phyloP scores from a whole-genome alignment of 2,113 vertebrate genomes.

The Ammodytes dubius region DNA sequence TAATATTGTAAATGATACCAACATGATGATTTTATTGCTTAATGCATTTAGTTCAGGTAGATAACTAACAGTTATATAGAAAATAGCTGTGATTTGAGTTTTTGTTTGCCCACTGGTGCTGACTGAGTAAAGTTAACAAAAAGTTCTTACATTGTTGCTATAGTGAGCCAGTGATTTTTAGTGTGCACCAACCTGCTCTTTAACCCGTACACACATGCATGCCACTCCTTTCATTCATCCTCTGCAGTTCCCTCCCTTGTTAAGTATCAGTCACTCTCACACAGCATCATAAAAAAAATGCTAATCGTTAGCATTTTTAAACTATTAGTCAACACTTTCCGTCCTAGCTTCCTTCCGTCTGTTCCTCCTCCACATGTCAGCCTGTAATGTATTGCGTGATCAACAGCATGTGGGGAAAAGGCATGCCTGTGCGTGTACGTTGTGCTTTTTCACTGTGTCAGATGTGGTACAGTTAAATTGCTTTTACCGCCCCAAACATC shows the following conservation, averaged over 20 bases:
- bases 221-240: background rate
- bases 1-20: background rate
- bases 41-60: too few species aligned
- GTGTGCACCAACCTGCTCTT: background rate
- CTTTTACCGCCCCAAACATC: background rate
- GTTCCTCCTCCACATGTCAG: background rate
- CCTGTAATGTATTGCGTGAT: background rate
- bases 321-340: background rate
- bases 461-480: constrained; percentile 7
- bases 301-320: background rate
- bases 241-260: background rate
- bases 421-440: background rate
- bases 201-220: background rate
- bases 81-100: too few species aligned
- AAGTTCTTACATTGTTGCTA: background rate
- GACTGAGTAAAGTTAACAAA: background rate
- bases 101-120: too few species aligned
- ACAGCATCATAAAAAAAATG: background rate
- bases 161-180: background rate
- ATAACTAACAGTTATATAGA: too few species aligned
- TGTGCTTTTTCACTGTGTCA: background rate
- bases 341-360: background rate
- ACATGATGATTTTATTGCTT: too few species aligned
- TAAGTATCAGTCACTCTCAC: background rate
- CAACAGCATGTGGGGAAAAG: background rate